phyloP scores from a whole-genome alignment of 2,113 vertebrate genomes.

The Chloebia gouldiae region DNA sequence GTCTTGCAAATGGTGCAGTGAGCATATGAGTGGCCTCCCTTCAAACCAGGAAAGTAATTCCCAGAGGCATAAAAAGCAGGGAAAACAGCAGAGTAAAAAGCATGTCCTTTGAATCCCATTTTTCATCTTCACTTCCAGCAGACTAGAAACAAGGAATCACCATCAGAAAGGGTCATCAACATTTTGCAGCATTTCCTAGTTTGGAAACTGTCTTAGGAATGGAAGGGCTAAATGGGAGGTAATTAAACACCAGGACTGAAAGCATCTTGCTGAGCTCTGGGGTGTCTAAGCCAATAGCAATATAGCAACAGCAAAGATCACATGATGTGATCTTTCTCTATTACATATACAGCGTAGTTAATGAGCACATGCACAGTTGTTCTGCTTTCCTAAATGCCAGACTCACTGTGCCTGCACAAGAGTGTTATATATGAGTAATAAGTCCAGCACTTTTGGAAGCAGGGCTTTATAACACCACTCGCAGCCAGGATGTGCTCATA shows the following conservation, averaged over 20 bases:
- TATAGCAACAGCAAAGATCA: not conserved
- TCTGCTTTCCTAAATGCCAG: conserved; percentile 17
- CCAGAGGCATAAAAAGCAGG: not conserved
- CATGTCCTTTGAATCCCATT: not conserved
- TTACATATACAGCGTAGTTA: not conserved
- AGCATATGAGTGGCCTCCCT: not conserved
- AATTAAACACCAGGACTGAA: not conserved
- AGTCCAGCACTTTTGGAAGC: conserved; percentile 5
- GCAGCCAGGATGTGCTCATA: not conserved
- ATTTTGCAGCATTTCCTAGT: not conserved
- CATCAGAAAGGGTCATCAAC: not conserved
- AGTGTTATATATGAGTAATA: not conserved
- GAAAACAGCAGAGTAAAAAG: not conserved
- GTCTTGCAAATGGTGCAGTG: not conserved
- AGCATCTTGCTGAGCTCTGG: not conserved
- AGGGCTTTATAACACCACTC: not conserved
- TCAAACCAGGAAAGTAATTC: not conserved
- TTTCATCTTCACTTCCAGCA: not conserved
- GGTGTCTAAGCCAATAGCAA: not conserved
- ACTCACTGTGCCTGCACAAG: not conserved
- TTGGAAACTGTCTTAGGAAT: not conserved
- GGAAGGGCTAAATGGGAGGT: not conserved
- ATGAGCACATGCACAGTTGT: not conserved
- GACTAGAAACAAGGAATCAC: not conserved
- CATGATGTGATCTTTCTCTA: not conserved